Percentiles rank a stretch among this genome's conserved stretches.
phyloP scores from a whole-genome alignment of 2,113 vertebrate species.

The Nothocercus julius region DNA sequence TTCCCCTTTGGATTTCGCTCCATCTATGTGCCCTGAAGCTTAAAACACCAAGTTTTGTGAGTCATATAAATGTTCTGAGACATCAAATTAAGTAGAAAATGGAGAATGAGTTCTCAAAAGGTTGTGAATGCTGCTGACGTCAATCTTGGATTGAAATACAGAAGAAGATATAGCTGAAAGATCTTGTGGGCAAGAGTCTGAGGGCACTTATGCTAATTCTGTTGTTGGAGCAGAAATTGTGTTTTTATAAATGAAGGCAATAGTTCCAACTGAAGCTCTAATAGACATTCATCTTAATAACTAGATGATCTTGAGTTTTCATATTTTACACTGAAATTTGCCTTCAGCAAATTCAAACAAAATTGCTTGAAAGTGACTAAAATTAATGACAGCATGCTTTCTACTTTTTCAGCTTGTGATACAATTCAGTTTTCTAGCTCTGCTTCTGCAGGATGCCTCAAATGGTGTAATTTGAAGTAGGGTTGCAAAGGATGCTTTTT shows the following conservation, averaged over 20 bases:
- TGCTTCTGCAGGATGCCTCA: not conserved
- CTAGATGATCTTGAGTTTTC: slow-evolving; percentile 48
- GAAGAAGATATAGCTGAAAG: slow-evolving; percentile 56
- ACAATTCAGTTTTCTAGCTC: not conserved
- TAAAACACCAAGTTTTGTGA: slow-evolving; percentile 64
- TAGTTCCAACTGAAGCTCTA: slow-evolving; percentile 51
- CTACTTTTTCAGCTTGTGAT: slow-evolving; percentile 11
- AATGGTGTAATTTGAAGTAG: not conserved
- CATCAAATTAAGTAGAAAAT: slow-evolving; percentile 72
- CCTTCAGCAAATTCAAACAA: not conserved
- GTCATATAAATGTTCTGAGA: slow-evolving; percentile 68
- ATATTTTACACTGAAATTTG: slow-evolving; percentile 22
- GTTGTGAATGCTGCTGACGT: slow-evolving; percentile 72
- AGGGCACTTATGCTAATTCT: slow-evolving; percentile 66
- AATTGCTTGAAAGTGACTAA: slow-evolving; percentile 46
- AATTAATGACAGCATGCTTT: slow-evolving; percentile 41
- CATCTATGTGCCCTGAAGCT: slow-evolving; percentile 47
- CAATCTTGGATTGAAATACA: slow-evolving; percentile 64
- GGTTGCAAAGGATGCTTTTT: not conserved
- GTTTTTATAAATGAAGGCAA: slow-evolving; percentile 67
- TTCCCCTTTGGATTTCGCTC: slow-evolving; percentile 12
- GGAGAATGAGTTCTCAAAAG: slow-evolving; percentile 70
- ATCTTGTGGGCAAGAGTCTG: slow-evolving; percentile 35
- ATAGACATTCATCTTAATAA: slow-evolving; percentile 54
- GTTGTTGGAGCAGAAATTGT: slow-evolving; percentile 52